Conservation (phyloP, 2,797 vertebrate genomes). For the Trachurus trachurus region DNA sequence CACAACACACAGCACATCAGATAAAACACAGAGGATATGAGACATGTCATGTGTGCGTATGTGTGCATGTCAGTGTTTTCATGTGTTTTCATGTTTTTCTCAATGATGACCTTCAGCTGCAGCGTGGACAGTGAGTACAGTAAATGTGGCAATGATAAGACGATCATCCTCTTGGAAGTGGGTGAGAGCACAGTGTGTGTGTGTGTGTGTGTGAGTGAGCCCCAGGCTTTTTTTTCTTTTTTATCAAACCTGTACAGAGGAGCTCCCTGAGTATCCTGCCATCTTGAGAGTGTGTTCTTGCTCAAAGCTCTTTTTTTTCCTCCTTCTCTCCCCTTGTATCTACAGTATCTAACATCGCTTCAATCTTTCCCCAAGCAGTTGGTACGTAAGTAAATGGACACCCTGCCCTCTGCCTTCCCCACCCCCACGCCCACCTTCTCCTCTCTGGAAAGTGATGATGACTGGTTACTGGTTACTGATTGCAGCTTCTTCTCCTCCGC, state of each 20-base stretch:
- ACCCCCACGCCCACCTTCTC: not conserved
- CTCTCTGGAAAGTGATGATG: conserved; percentile 57
- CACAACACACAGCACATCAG: conserved; percentile 27
- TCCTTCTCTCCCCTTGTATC: conserved; percentile 1
- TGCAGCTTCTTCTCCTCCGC: conserved; percentile 44
- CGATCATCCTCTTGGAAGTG: conserved; percentile 37
- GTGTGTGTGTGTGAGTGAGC: not conserved
- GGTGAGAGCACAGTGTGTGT: conserved; percentile 8
- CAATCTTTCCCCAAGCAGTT: conserved; percentile 16
- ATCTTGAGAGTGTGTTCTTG: conserved; percentile 14
- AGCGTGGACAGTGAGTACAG: not conserved
- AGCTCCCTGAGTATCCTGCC: not conserved
- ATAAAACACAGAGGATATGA: conserved; percentile 41
- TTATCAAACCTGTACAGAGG: conserved; percentile 15
- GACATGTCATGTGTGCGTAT: conserved; percentile 2
- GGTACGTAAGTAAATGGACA: conserved; percentile 62
- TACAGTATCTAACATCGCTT: conserved; percentile 32
- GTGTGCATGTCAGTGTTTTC: not conserved
- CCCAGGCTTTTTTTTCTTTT: conserved; percentile 5
- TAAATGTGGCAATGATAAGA: conserved; percentile 26
- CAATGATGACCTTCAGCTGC: conserved; percentile 43
- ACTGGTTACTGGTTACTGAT: conserved; percentile 49
- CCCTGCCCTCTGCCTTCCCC: conserved; percentile 41
- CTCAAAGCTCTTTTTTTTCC: conserved; percentile 35
- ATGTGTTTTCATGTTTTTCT: conserved; percentile 36